These are phyloP conservation scores for Periparus ater DNA, from an alignment of 2,797 vertebrate genomes.

Conservation along the genomic window DNA sequence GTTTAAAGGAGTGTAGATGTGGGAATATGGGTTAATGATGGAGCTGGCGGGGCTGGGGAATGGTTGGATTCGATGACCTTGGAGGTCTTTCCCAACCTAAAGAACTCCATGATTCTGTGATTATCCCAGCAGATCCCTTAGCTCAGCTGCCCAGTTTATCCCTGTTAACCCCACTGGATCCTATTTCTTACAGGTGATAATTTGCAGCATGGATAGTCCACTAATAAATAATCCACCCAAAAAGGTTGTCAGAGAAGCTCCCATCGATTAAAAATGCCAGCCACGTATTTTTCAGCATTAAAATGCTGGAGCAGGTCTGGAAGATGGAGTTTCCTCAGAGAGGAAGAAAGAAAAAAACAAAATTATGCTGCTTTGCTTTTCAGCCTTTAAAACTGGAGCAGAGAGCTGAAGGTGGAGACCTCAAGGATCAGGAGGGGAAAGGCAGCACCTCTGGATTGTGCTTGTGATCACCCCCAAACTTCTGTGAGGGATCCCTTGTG, in stretches of 20 bases:
- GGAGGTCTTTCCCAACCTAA: background rate
- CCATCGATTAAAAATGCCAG: background rate
- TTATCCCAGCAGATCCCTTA: background rate
- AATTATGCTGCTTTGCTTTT: background rate
- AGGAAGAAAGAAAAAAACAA: background rate
- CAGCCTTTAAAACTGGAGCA: background rate
- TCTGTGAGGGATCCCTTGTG: background rate
- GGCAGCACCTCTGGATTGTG: background rate
- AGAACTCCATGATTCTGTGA: background rate
- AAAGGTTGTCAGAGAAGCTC: background rate
- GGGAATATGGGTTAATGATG: background rate
- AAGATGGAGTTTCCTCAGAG: background rate
- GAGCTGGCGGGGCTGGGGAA: background rate
- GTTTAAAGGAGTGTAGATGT: background rate
- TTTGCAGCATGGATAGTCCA: background rate
- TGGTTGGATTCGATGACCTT: background rate
- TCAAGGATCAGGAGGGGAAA: background rate
- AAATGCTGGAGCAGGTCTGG: background rate
- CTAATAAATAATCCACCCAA: background rate
- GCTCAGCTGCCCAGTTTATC: background rate
- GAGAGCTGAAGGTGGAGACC: background rate
- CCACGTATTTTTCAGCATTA: background rate
- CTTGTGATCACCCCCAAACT: background rate
- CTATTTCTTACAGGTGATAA: accelerated
- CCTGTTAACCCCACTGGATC: background rate